phyloP scores from a whole-genome alignment of 2,888 invertebrate genomes.

The Dichetophora obliterata region DNA sequence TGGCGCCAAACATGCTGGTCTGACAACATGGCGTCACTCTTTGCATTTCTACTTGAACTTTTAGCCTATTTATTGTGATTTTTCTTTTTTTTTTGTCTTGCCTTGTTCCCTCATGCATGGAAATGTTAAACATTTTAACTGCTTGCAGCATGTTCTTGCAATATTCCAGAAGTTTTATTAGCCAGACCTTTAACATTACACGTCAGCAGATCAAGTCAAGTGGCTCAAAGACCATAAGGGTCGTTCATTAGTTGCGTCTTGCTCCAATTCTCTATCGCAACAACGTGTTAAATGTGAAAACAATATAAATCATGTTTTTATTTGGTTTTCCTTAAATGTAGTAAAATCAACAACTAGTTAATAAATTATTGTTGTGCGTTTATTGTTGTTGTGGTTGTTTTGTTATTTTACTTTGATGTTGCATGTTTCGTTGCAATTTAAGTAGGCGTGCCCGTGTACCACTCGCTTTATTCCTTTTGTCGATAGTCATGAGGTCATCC shows the following conservation, averaged over 20 bases:
- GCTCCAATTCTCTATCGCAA: no score
- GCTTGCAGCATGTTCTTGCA: not conserved
- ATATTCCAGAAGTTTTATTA: no score
- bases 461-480: not conserved
- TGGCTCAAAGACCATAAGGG: no score
- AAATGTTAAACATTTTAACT: not conserved
- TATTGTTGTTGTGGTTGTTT: not conserved
- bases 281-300: no score
- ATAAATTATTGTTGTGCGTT: not conserved
- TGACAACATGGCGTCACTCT: not conserved
- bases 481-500: conserved; percentile 25
- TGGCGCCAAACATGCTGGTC: conserved; percentile 7
- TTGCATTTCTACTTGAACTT: conserved; percentile 19
- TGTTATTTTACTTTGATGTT: not conserved
- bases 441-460: not conserved
- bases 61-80: conserved; percentile 15
- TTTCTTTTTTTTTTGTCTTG: not conserved
- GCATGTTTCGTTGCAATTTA: conserved; percentile 23
- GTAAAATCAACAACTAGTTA: conserved; percentile 5
- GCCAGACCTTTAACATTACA: no score
- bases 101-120: not conserved
- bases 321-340: not conserved
- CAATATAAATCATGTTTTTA: not conserved
- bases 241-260: no score
- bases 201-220: no score